phyloP scores from a whole-genome alignment of 2,888 invertebrate genomes.

The Drosophila cracens region DNA sequence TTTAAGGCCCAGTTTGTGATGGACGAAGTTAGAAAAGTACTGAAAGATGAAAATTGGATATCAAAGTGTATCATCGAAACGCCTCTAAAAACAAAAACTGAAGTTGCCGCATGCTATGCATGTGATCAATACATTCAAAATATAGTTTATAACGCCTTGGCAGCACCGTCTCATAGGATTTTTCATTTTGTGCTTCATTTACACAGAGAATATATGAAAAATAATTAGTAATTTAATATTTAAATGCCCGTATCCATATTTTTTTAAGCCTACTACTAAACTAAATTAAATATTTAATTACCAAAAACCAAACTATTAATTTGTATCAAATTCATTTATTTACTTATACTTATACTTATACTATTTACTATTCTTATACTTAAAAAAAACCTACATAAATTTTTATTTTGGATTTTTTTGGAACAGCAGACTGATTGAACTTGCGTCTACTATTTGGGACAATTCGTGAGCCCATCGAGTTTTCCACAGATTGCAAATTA shows the following conservation, averaged over 20 bases:
- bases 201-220: background rate
- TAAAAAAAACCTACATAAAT: background rate
- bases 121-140: background rate
- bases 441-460: conserved; percentile 21
- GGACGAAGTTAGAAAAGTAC: conserved; percentile 4
- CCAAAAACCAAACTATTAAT: background rate
- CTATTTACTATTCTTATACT: background rate
- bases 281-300: background rate
- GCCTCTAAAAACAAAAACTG: background rate
- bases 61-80: conserved; percentile 1
- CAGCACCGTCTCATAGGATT: background rate
- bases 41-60: conserved; percentile 9
- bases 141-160: background rate
- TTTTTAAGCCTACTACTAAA: background rate
- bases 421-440: background rate
- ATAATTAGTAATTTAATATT: background rate
- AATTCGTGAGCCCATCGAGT: background rate
- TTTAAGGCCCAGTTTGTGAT: background rate
- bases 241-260: too few species aligned
- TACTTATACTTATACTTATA: too few species aligned
- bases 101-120: accelerated
- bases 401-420: background rate
- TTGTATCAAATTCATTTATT: background rate
- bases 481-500: conserved; percentile 17
- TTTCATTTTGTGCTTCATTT: background rate